Evolutionary conservation across 1,140 invertebrate species (phyloP), one percentile per base, ranked within the genome.

Genomic region (Acromyrmex heyeri): DNA sequence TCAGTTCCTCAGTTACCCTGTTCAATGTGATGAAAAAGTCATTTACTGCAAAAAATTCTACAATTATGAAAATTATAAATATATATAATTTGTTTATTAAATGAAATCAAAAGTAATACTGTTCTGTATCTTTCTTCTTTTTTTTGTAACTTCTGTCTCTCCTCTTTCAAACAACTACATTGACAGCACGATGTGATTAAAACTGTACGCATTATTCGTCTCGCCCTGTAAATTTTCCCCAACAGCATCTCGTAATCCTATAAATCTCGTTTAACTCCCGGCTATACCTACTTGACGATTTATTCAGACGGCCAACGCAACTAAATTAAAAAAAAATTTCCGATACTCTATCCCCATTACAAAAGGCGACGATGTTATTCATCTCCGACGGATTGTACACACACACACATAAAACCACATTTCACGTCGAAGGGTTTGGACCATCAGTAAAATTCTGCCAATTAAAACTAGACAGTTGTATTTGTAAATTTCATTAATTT

Each of bases 291-390:
- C 69, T 83, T 75, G 79, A 83, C 79, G 69, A 83, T 83, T 62
- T 83, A 83, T 83, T 75, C 57, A 69, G n/a, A 62, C 24, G 38
- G 55, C 38, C 50, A 53, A 55, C 64, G 34, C 78, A 53, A 73
- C 79, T 72, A 73, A 82, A 82, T 82, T 72, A 83, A 83, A 83
- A 69, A 83, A 83, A 83, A 83, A 75, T 83, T 27, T 57, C 30
- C 67, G 38, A 82, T 82, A 82, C 34, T 21, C 69, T 38, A 83
- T 83, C 57, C 78, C 67, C 34, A 38, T 57, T 67, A 82, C 79
- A 44, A 83, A 83, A 83, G 79, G 38, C 55, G 55, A 38, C 38
- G 38, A 75, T 44, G 55, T 75, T 83, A 83, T 83, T 83, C 69
- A 62, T 75, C 24, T 48, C 79, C 55, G 55, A 82, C 34, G 53